Evolutionary conservation across 2,113 vertebrate species (phyloP).

Genomic region (Gyps fulvus): DNA sequence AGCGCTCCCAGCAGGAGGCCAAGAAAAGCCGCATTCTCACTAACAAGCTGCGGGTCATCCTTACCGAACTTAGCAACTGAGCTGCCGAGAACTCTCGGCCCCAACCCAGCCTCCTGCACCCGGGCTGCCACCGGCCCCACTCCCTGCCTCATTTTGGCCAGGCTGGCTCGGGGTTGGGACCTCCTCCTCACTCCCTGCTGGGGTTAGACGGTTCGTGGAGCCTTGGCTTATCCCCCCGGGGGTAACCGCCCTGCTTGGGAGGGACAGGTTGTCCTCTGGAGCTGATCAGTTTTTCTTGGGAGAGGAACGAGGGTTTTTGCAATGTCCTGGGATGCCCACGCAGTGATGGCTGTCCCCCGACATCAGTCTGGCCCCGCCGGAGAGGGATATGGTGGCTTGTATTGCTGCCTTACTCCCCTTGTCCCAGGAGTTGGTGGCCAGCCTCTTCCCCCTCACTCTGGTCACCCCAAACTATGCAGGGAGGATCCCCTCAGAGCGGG

Average conservation of each 20-base stretch:
- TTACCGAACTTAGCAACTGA: constrained; percentile 59
- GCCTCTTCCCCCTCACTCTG: not conserved
- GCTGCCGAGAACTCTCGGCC: not conserved
- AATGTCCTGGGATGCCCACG: not conserved
- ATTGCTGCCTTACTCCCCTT: not conserved
- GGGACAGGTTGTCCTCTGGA: not conserved
- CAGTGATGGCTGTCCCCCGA: not conserved
- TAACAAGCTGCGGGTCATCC: constrained; percentile 50
- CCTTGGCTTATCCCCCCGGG: not conserved
- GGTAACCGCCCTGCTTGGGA: not conserved
- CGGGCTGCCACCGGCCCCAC: not conserved
- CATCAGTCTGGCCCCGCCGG: not conserved
- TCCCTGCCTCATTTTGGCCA: not conserved
- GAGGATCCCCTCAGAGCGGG: not conserved
- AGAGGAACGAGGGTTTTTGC: not conserved
- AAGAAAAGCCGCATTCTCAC: constrained; percentile 51
- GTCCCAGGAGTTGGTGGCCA: not conserved
- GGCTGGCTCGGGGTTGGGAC: not conserved
- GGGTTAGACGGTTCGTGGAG: not conserved
- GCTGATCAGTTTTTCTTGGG: not conserved
- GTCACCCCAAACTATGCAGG: not conserved
- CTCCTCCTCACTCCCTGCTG: not conserved
- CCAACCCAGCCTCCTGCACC: not conserved
- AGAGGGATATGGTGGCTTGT: not conserved
- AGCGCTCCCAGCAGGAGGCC: constrained; percentile 44